Base-by-base conservation (phyloP, 1,140 invertebrate species). In the Coptotermes formosanus region DNA sequence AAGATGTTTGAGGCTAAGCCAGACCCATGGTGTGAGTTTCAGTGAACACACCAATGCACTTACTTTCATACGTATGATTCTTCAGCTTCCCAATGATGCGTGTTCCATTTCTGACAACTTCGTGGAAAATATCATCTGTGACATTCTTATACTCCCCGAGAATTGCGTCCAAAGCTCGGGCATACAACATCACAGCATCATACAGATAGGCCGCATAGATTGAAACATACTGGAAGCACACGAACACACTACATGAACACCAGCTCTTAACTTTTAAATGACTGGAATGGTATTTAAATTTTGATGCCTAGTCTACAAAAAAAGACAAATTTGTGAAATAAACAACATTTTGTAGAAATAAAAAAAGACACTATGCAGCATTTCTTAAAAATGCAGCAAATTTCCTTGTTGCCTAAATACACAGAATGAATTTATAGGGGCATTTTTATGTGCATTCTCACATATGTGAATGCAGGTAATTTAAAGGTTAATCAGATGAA, bases 141-240 rank as follows among this genome's bases (percentile, higher is more conserved):
- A 95, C 88, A 21, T 19, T 4, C 30, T 75, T 8, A 16, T 75
- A 75, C 6, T 75, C 30, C 69, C 82, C 38, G 0, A 99, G 90
- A 25, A 98, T 90, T 87, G 95, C 92, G 88, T 97, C 93, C 81
- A 99, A 92, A 1, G 98, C 97, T 87, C 92, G 93, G 2, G 97
- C 97, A 90, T 99, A 99, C 1, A 99, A 90, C 89, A 95, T 95
- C 1, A 99, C 96, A 3, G 98, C 97, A 92, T 99, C 98, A 90
- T 99, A 99, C 69, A 99, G 92, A 91, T 99, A 98, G 3, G 98
- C 97, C 23, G 98, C 98, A 90, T 98, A 97, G 85, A 99, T 96
- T 19, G 97, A 96, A 16, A 99, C 95, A 91, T 97, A 96, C 94
- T 96, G 91, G 84, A 75, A 75, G 14, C 14, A 75, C 19, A 55